Evolutionary conservation across 1,140 invertebrate genomes (phyloP).

Genomic region (Palaemon carinicauda): DNA sequence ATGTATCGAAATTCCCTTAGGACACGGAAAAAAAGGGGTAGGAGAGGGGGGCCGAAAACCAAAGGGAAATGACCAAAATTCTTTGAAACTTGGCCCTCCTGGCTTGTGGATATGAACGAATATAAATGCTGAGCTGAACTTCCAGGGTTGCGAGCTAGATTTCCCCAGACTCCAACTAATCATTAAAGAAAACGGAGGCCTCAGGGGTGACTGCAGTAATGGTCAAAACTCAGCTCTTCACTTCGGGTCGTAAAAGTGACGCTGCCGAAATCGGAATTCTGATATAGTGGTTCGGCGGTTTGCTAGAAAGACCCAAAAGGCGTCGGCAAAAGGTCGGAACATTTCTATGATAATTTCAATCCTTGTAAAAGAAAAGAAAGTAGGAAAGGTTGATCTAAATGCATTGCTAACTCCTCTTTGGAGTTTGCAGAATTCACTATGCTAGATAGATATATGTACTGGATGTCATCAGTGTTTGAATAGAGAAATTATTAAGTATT

Average conservation of each 20-base stretch:
- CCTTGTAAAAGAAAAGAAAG: no score
- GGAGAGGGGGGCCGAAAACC: neutral
- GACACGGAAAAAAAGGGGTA: neutral
- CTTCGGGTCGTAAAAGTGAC: constrained; percentile 14
- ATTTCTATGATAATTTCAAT: no score
- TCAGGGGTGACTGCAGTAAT: constrained; percentile 1
- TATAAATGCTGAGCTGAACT: constrained; percentile 39
- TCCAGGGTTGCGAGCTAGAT: constrained; percentile 39
- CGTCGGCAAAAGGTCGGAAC: neutral
- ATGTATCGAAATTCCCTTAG: neutral
- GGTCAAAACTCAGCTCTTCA: constrained; percentile 13
- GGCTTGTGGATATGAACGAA: constrained; percentile 44
- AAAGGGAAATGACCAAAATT: neutral
- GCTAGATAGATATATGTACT: no score
- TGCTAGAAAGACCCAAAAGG: neutral
- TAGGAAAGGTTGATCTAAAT: no score
- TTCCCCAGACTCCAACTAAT: constrained; percentile 47
- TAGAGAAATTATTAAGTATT: no score
- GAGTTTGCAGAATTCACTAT: no score
- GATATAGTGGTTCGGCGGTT: neutral
- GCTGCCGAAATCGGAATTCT: constrained; percentile 2
- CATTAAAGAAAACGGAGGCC: constrained; percentile 46
- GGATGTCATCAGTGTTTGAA: no score
- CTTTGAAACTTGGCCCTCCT: neutral
- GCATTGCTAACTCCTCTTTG: no score